These are phyloP conservation scores for Physeter macrocephalus DNA, from an alignment of 2,113 vertebrate species.

Conservation along the genomic window DNA sequence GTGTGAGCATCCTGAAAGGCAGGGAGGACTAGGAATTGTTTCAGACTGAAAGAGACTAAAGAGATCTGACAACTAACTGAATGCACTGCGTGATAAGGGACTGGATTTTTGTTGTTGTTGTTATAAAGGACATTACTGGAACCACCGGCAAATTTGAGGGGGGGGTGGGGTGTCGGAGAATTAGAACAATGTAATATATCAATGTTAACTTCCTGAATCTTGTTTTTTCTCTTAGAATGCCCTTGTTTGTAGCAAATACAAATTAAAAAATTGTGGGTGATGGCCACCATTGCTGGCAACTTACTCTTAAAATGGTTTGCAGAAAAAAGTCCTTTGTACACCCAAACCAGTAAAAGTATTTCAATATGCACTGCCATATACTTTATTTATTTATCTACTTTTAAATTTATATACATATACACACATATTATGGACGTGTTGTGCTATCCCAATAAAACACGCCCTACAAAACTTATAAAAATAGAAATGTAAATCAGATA, in stretches of 20 bases:
- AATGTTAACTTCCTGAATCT: background rate
- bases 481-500: background rate
- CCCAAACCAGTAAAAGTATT: background rate
- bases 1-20: background rate
- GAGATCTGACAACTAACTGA: background rate
- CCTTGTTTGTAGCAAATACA: background rate
- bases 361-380: background rate
- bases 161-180: too few species aligned
- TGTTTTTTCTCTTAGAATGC: background rate
- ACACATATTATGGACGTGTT: background rate
- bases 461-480: background rate
- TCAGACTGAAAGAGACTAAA: background rate
- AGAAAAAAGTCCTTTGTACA: background rate
- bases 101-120: background rate
- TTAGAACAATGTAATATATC: too few species aligned
- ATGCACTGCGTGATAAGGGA: background rate
- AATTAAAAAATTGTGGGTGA: background rate
- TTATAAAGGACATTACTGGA: background rate
- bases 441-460: background rate
- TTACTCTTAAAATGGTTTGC: background rate
- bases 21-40: too few species aligned
- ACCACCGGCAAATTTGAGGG: background rate
- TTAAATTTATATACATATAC: background rate
- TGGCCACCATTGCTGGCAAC: background rate
- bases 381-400: background rate